Base-by-base conservation (phyloP, 2,797 vertebrate species). In the Remorina albescens region DNA sequence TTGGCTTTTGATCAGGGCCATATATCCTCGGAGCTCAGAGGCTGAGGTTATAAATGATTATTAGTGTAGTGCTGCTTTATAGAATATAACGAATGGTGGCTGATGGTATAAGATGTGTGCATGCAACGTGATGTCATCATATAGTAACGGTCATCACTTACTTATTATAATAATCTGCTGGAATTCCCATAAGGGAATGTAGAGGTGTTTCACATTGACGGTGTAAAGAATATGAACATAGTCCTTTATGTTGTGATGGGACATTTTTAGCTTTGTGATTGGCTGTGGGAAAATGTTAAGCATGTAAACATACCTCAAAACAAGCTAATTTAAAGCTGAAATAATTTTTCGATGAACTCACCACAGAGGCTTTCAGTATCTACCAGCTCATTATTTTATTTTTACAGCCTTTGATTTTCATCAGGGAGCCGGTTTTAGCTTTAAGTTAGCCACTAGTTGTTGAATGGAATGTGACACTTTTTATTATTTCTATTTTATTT, bases 1-100 rank as follows among this genome's bases (percentile, higher is more conserved):
- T 79, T 88, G 84, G 80, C 83, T 86, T 87, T 81, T 88, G 85
- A 89, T 87, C 88, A 78, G 67, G 69, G 75, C 66, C 70, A 58
- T 88, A 88, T 88, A 86, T 88, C 79, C 80, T 77, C 44, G 74
- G 58, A 56, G 74, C 81, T 82, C 81, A 78, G 68, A 56, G 71
- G 67, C 69, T 25, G 39, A 64, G 50, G 74, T 62, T 72, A 71
- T 84, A 83, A 90, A 86, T 87, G 84, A 91, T 77, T 79, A 81
- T 86, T 83, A 87, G 79, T 82, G 79, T 86, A 76, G 80, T 65
- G 63, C 49, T 21, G 65, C 72, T 81, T 86, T 86, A 72, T 71
- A 51, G 50, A 60, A 67, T 66, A 26, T 76, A 85, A 80, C 83
- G 80, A 81, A 84, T 78, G 60, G 71, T 46, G 81, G 66, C 65